These are phyloP conservation scores for Eristalis intricaria DNA, from an alignment of 2,888 invertebrate genomes.

Conservation along the genomic window DNA sequence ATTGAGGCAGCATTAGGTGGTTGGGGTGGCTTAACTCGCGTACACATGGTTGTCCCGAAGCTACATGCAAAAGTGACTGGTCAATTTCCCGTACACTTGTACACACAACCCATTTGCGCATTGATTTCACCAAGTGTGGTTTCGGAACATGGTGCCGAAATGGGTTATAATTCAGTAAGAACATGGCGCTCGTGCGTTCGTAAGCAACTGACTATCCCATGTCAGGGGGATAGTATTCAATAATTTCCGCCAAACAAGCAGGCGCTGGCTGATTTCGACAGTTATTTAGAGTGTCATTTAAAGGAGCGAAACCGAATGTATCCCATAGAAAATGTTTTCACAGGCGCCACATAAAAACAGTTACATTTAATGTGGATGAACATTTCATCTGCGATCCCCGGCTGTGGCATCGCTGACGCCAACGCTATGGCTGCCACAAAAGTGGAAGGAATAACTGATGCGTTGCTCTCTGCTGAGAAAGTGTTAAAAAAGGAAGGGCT, in stretches of 20 bases:
- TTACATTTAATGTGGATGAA: constrained; percentile 65
- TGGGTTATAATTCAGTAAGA: constrained; percentile 49
- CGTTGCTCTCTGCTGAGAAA: constrained; percentile 40
- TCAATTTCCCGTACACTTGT: constrained; percentile 23
- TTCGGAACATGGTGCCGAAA: constrained; percentile 39
- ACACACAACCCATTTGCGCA: constrained; percentile 43
- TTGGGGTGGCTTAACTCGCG: neutral
- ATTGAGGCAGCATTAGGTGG: constrained; percentile 26
- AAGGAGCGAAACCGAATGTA: constrained; percentile 25
- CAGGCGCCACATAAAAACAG: constrained; percentile 68
- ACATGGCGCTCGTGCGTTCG: constrained; percentile 11
- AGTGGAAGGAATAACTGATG: constrained; percentile 53
- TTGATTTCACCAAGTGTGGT: constrained; percentile 32
- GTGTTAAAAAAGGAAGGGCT: constrained; percentile 57
- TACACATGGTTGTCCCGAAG: neutral
- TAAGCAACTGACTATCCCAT: constrained; percentile 15
- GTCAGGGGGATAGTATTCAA: constrained; percentile 39
- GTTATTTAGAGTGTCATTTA: constrained; percentile 51
- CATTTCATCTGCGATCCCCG: constrained; percentile 57
- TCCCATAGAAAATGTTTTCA: constrained; percentile 42
- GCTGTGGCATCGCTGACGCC: constrained; percentile 7
- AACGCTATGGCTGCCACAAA: constrained; percentile 19
- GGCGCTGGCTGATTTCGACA: constrained; percentile 41
- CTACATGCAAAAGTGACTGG: neutral
- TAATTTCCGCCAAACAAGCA: constrained; percentile 63